Percentiles rank a stretch among this genome's conserved stretches.
These are phyloP conservation scores for Hypotaenidia philippensis DNA, from an alignment of 2,797 vertebrate species.

Conservation along the genomic window DNA sequence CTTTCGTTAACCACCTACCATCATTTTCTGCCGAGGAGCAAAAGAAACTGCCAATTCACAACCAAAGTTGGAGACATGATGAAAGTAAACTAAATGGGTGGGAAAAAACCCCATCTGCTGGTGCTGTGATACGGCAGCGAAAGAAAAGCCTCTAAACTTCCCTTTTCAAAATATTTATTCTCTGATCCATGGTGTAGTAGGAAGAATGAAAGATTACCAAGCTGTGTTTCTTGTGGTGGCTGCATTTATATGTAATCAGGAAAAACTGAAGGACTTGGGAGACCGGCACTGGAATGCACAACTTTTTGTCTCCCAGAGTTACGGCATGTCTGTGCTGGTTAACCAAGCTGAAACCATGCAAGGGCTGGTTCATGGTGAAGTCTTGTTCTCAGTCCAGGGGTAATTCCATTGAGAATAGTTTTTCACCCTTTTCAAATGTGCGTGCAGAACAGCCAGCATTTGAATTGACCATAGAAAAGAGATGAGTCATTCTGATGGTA, in stretches of 20 bases:
- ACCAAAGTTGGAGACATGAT: neutral
- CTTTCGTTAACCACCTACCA: constrained; percentile 22
- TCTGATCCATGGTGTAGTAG: neutral
- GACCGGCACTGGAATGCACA: neutral
- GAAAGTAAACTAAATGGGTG: neutral
- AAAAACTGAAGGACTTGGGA: neutral
- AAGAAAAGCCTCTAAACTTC: neutral
- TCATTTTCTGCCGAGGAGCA: constrained; percentile 2
- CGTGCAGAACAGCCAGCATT: neutral
- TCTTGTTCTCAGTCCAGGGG: neutral
- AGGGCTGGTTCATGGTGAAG: neutral
- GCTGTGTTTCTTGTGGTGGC: neutral
- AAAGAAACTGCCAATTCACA: neutral
- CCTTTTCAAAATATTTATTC: neutral
- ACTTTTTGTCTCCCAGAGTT: neutral
- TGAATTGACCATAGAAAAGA: neutral
- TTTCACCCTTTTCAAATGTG: neutral
- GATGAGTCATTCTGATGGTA: neutral
- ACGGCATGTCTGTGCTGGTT: neutral
- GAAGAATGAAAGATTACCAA: neutral
- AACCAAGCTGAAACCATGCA: neutral
- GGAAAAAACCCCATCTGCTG: rapidly evolving
- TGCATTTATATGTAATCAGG: rapidly evolving
- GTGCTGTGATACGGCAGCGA: neutral
- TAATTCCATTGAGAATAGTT: neutral